Evolutionary conservation across 2,113 vertebrate species (phyloP).

Genomic region (Pithys albifrons): DNA sequence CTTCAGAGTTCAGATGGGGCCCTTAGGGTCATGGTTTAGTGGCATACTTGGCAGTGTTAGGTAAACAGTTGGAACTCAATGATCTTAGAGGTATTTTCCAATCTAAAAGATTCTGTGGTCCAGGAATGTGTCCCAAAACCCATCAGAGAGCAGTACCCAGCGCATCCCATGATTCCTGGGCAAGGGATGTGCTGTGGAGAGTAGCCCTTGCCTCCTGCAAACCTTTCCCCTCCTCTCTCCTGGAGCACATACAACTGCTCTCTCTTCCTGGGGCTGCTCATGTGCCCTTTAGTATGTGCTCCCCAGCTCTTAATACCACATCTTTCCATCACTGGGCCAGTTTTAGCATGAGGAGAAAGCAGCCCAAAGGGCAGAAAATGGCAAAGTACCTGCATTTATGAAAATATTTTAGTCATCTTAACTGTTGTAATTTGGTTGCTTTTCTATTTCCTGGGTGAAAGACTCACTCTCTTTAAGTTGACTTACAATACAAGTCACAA

Average conservation of each 20-base stretch:
- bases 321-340: not conserved
- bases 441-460: not conserved
- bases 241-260: not conserved
- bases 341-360: not conserved
- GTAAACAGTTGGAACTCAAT: not conserved
- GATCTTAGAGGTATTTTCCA: not conserved
- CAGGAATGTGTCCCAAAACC: not conserved
- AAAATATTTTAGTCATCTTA: not conserved
- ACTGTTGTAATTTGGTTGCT: not conserved
- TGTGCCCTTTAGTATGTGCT: not conserved
- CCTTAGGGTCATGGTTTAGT: not conserved
- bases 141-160: not conserved
- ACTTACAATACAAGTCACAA: not conserved
- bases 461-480: not conserved
- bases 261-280: not conserved
- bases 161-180: not conserved
- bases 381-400: not conserved
- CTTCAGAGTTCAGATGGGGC: too few species aligned
- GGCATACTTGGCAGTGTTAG: not conserved
- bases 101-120: not conserved
- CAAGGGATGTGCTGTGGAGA: not conserved
- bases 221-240: not conserved
- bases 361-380: not conserved
- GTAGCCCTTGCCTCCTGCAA: not conserved
- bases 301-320: not conserved